These are phyloP conservation scores for Coryphaenoides rupestris DNA, from an alignment of 2,113 vertebrate species.

Conservation along the genomic window DNA sequence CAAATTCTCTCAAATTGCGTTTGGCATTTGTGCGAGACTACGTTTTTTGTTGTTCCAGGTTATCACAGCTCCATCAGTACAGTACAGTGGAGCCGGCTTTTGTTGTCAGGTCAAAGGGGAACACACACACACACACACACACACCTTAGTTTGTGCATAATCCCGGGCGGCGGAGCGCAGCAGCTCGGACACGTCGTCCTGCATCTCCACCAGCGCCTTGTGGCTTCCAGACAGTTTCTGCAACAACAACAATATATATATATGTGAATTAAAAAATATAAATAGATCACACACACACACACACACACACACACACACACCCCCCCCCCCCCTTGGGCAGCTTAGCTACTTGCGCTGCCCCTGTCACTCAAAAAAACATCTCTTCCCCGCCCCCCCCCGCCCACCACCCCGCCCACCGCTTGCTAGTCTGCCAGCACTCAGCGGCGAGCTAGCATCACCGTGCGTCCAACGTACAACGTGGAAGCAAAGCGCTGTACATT, in stretches of 20 bases:
- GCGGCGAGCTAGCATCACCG: not conserved
- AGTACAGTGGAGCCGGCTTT: too few species aligned
- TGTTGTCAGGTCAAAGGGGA: too few species aligned
- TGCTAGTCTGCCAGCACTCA: conserved; percentile 13
- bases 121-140: conserved; percentile 12
- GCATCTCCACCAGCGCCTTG: conserved; percentile 97
- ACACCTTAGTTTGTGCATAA: conserved; percentile 83
- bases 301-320: not conserved
- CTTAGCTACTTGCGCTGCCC: too few species aligned
- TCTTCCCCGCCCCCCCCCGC: too few species aligned
- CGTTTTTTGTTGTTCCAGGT: too few species aligned
- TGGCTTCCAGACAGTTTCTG: conserved; percentile 95
- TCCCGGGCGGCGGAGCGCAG: conserved; percentile 81
- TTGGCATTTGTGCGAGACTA: too few species aligned
- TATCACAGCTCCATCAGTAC: too few species aligned
- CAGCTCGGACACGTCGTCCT: conserved; percentile 85
- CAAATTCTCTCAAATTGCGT: too few species aligned
- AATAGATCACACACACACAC: not conserved
- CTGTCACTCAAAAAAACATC: too few species aligned
- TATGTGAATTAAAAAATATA: too few species aligned
- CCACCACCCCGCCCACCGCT: too few species aligned
- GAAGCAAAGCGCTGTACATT: conserved; percentile 12
- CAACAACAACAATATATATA: conserved; percentile 33
- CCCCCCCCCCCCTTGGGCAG: too few species aligned
- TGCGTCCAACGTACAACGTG: conserved; percentile 8